Percentiles rank a stretch among this genome's conserved stretches.
These are phyloP conservation scores for Hoplostethus mediterraneus DNA, from an alignment of 2,797 vertebrate species.

Conservation along the genomic window DNA sequence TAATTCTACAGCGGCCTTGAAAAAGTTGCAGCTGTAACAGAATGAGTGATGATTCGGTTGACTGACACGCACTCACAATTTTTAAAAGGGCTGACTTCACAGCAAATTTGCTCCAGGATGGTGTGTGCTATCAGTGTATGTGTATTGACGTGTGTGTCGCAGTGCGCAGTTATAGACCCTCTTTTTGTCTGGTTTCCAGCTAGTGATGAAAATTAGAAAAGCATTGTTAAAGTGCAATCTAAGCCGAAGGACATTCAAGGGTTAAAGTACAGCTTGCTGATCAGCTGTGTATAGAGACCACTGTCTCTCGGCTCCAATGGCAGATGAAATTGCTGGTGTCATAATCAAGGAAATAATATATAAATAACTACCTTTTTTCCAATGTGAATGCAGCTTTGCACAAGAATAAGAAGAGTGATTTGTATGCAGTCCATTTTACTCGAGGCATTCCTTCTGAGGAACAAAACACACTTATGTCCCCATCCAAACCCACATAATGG, in stretches of 20 bases:
- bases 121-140: too few relatives aligned
- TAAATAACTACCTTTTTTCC: constrained; percentile 60
- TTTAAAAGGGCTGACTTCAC: not conserved
- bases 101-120: not conserved
- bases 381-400: constrained; percentile 27
- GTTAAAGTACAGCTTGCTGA: constrained; percentile 1
- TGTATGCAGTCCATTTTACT: constrained; percentile 30
- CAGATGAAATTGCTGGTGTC: constrained; percentile 34
- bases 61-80: not conserved
- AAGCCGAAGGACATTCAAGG: not conserved
- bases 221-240: not conserved
- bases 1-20: not conserved
- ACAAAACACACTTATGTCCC: constrained; percentile 43
- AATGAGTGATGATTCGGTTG: constrained; percentile 5
- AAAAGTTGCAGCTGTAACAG: not conserved
- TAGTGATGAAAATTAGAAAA: not conserved
- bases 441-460: constrained; percentile 35
- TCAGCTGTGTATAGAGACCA: constrained; percentile 23
- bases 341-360: constrained; percentile 58
- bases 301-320: constrained; percentile 44
- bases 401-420: constrained; percentile 45
- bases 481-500: constrained; percentile 35
- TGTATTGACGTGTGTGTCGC: not conserved
- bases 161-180: not conserved
- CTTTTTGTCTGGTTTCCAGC: not conserved